Evolutionary conservation across 2,797 vertebrate genomes (phyloP), one percentile per base, ranked within the genome.

Genomic region (Vultur gryphus): DNA sequence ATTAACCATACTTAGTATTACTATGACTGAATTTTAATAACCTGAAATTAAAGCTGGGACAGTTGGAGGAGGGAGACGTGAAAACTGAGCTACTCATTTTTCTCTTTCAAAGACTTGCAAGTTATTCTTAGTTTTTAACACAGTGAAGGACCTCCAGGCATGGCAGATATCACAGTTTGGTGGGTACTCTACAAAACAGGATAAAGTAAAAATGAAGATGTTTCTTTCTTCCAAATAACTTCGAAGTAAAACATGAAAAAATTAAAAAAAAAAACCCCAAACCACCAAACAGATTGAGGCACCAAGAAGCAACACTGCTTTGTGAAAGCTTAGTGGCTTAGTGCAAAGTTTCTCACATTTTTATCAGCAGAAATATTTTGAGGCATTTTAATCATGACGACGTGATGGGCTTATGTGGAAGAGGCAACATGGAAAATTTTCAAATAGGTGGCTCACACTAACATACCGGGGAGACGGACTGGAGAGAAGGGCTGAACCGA

Each of bases 1-100:
- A 90, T 96, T 95, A 97, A 64, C 83, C n/a, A 82, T 46, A 94
- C 44, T 91, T 88, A 96, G 57, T 65, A 54, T 46, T 81, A 69
- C 77, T 72, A 57, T 39, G 28, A 62, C 26, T 90, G 86, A 89
- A 94, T 93, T 93, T 95, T 89, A 94, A 92, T 84, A 90, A 86
- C 29, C 39, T 84, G 29, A 79, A 86, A 72, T 88, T 81, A 95
- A 93, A 86, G 55, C 58, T 70, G 51, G 25, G 48, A 73, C 55
- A 66, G 35, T 76, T 90, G 62, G 43, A 81, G 33, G 23, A 89
- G 31, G 28, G 18, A 94, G 28, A 81, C 14, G 29, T 33, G 35
- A 90, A 84, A 91, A 87, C 37, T 29, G 33, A 94, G 35, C 61
- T 87, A 67, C n/a, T 71, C 2, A 6, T 67, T 81, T 90, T 94